Evolutionary conservation across 2,888 invertebrate genomes (phyloP).

Genomic region (Tiliacea citrago): DNA sequence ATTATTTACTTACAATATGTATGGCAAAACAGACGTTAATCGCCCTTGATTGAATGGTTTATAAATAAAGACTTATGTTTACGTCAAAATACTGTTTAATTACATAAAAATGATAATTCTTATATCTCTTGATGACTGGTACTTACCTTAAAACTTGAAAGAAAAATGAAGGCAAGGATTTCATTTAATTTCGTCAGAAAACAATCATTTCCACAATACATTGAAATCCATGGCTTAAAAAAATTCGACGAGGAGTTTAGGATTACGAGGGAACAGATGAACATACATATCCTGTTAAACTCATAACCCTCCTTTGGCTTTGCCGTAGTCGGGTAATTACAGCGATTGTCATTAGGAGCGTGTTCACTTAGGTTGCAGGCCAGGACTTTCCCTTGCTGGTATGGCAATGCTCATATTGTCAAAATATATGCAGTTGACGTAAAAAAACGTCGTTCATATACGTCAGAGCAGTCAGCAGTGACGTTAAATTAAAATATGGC

Average conservation of each 20-base stretch:
- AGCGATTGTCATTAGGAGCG: not conserved
- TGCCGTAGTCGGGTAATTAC: not conserved
- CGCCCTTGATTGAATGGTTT: slow-evolving; percentile 28
- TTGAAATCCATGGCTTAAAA: not conserved
- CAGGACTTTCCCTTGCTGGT: not conserved
- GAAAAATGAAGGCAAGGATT: no score
- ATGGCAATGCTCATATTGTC: slow-evolving; percentile 9
- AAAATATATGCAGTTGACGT: slow-evolving; percentile 14
- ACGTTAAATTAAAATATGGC: slow-evolving; percentile 36
- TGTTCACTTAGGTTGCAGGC: not conserved
- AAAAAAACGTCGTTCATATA: slow-evolving; percentile 1
- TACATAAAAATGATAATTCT: not conserved
- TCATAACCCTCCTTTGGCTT: not conserved
- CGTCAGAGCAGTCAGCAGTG: slow-evolving; percentile 40
- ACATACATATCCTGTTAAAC: not conserved
- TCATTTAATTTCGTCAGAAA: no score
- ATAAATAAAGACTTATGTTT: slow-evolving; percentile 1
- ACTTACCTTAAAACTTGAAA: no score
- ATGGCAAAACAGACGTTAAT: slow-evolving; percentile 24
- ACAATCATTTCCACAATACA: no score
- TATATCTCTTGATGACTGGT: not conserved
- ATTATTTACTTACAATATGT: slow-evolving; percentile 40
- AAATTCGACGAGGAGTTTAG: not conserved
- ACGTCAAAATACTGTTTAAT: slow-evolving; percentile 19
- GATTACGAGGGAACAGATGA: not conserved